Evolutionary conservation across 2,797 vertebrate genomes (phyloP), one percentile per base, ranked within the genome.

Genomic region (Pachyuromys duprasi): DNA sequence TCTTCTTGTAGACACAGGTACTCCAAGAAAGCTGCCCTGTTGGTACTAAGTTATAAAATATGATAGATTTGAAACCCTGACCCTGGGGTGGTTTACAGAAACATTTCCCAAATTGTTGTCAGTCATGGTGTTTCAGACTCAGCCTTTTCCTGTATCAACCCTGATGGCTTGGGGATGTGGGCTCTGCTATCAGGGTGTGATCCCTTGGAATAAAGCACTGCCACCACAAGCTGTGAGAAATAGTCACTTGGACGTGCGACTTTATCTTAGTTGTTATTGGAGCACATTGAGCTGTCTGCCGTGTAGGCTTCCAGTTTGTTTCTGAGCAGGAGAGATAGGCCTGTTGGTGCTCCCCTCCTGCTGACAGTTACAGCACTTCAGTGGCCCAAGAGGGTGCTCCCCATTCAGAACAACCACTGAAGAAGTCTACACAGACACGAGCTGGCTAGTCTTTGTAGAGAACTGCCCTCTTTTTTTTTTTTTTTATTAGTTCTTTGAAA

Each of bases 141-240:
- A 98, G 97, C 98, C 98, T 98, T 98, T 99, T 99, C 98, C 98
- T 98, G 98, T 97, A 97, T 98, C 96, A 97, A 84, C 96, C 96
- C 95, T 95, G 89, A 93, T 96, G 76, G 83, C 84, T 93, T 69
- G 78, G 96, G 63, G 96, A 96, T 95, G 96, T 96, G 89, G 87
- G 42, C 84, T 93, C 93, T 98, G 90, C 98, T 99, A 99, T 99
- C 98, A 98, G 98, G 98, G 98, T 98, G 98, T 98, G 98, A 98
- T 49, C 97, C 96, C 96, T 45, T 97, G 95, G 97, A 98, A 93
- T 96, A 89, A 94, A 95, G 94, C 87, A 83, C 87, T 97, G 96
- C 79, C 74, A 90, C 96, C 95, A 97, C 93, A 76, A 90, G 96
- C 98, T 97, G 81, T 98, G 98, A 98, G 98, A 98, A 98, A 97